Evolutionary conservation across 2,797 vertebrate genomes (phyloP).

Genomic region (Avahi laniger): DNA sequence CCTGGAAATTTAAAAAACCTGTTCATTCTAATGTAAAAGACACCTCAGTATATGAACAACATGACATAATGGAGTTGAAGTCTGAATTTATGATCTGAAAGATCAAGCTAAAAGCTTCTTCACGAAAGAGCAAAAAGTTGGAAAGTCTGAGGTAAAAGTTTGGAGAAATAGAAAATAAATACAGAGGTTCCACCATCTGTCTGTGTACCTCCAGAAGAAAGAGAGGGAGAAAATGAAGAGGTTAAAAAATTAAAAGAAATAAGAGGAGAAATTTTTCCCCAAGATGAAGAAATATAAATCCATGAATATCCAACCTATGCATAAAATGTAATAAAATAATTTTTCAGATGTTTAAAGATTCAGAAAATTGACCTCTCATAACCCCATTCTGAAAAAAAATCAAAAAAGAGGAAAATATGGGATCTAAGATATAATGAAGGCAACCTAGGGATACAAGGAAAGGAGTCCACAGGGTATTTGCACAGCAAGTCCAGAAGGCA

Average conservation of each 20-base stretch:
- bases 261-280: neutral
- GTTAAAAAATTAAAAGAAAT: neutral
- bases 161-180: neutral
- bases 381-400: neutral
- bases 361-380: neutral
- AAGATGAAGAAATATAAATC: neutral
- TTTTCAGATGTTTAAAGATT: conserved; percentile 11
- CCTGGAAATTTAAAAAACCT: neutral
- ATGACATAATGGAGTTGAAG: neutral
- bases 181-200: neutral
- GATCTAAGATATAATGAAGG: neutral
- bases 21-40: neutral
- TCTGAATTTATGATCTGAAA: neutral
- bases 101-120: neutral
- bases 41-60: neutral
- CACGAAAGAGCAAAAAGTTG: neutral
- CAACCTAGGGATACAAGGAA: neutral
- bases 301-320: neutral
- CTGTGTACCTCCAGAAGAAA: neutral
- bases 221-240: neutral
- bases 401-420: neutral
- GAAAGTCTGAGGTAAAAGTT: neutral
- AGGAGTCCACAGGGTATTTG: neutral
- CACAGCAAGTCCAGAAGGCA: neutral
- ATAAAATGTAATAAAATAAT: neutral